Evolutionary conservation across 2,113 vertebrate species (phyloP).

Genomic region (Rhombomys opimus): DNA sequence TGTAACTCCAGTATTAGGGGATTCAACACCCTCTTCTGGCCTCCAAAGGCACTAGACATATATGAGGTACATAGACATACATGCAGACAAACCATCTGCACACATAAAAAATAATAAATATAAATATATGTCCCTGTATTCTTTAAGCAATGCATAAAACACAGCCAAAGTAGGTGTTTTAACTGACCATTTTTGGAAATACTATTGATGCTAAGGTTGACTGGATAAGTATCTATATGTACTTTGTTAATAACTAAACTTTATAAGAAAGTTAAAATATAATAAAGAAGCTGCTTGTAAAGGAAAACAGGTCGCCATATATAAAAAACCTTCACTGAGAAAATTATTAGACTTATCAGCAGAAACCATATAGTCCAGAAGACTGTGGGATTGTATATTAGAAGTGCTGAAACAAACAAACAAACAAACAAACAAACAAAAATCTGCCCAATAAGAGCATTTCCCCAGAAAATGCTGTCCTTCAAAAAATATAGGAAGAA

Average conservation of each 20-base stretch:
- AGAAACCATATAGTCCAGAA: not conserved
- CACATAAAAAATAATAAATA: not conserved
- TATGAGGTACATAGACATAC: not conserved
- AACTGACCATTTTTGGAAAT: not conserved
- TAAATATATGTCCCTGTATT: slow-evolving; percentile 16
- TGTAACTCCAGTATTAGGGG: not conserved
- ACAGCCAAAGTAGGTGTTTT: not conserved
- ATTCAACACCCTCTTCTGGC: not conserved
- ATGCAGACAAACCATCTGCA: not conserved
- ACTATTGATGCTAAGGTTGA: not conserved
- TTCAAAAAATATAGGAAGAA: not conserved
- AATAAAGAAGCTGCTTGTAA: not conserved
- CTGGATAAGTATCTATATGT: not conserved
- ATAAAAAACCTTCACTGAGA: not conserved
- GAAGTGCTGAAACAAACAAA: not conserved
- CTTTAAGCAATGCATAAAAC: not conserved
- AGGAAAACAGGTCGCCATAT: not conserved
- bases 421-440: not conserved
- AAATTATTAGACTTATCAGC: not conserved
- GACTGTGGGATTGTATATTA: not conserved
- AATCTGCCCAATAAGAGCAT: not conserved
- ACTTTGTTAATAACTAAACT: slow-evolving; percentile 18
- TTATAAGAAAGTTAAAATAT: slow-evolving; percentile 31
- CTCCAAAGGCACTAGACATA: not conserved
- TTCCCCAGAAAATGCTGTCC: not conserved